A percentile compares a stretch with the other conserved stretches of the same genome.
These are phyloP conservation scores for Cenopis cana DNA, from an alignment of 2,888 invertebrate genomes.

Conservation along the genomic window DNA sequence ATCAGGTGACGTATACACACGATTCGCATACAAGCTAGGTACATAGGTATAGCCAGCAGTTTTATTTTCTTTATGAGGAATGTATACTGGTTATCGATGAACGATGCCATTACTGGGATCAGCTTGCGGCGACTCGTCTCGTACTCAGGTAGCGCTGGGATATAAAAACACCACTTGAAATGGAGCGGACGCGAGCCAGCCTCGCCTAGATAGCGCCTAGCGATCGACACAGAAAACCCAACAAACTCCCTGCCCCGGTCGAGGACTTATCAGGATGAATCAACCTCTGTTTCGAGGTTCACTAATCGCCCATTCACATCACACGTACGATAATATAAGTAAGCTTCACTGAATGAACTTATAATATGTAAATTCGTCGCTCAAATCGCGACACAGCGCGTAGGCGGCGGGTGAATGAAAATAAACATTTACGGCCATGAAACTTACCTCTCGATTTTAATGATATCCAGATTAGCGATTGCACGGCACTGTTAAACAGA, in stretches of 20 bases:
- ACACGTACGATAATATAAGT: slow-evolving; percentile 80
- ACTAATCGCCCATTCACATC: slow-evolving; percentile 78
- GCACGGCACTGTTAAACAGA: slow-evolving; percentile 68
- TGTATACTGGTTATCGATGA: slow-evolving; percentile 49
- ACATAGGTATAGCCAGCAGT: too few species aligned
- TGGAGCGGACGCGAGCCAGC: slow-evolving; percentile 72
- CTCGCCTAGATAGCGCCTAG: slow-evolving; percentile 76
- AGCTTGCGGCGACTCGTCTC: slow-evolving; percentile 60
- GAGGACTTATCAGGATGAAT: slow-evolving; percentile 59
- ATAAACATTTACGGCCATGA: slow-evolving; percentile 67
- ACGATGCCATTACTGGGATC: slow-evolving; percentile 66
- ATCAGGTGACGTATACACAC: slow-evolving; percentile 26
- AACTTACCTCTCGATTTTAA: slow-evolving; percentile 81
- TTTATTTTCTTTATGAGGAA: slow-evolving; percentile 43
- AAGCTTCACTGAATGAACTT: slow-evolving; percentile 80
- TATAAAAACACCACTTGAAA: slow-evolving; percentile 80
- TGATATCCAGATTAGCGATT: slow-evolving; percentile 81
- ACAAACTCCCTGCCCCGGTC: slow-evolving; percentile 35
- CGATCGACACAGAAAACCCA: slow-evolving; percentile 57
- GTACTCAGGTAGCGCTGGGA: slow-evolving; percentile 78
- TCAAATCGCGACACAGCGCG: slow-evolving; percentile 82
- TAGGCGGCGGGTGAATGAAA: slow-evolving; percentile 82
- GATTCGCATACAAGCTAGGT: not conserved
- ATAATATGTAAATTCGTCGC: slow-evolving; percentile 83
- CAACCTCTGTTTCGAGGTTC: slow-evolving; percentile 59